Conservation (phyloP, 2,888 invertebrate species). For the Bruchidius siliquastri region DNA sequence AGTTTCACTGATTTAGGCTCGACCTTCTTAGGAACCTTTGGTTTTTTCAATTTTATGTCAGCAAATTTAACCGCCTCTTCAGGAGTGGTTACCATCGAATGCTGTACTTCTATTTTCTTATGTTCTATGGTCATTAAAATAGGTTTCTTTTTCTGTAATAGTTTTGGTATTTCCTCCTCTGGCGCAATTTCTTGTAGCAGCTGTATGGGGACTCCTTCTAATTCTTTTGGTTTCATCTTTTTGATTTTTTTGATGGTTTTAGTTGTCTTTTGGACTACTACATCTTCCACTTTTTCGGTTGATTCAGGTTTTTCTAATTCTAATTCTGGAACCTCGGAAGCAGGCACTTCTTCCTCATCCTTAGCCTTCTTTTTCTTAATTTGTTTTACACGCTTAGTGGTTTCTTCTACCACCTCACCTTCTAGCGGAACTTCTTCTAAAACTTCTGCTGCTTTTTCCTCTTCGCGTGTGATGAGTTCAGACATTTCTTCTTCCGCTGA, state of each 20-base stretch:
- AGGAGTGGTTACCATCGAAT: conserved; percentile 39
- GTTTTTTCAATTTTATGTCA: conserved; percentile 48
- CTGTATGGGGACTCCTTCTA: conserved; percentile 40
- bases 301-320: conserved; percentile 6
- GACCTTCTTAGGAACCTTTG: conserved; percentile 39
- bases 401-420: conserved; percentile 12
- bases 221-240: conserved; percentile 40
- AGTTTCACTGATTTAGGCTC: conserved; percentile 39
- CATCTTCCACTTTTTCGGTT: conserved; percentile 15
- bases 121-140: conserved; percentile 16
- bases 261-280: conserved; percentile 24
- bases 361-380: neutral
- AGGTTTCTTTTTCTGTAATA: conserved; percentile 12
- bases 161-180: conserved; percentile 5
- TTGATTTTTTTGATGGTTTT: conserved; percentile 35
- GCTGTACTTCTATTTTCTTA: conserved; percentile 37
- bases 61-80: conserved; percentile 48
- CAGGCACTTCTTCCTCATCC: conserved; percentile 5
- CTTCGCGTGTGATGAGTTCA: conserved; percentile 15
- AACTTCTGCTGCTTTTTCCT: conserved; percentile 7
- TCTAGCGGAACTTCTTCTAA: conserved; percentile 4
- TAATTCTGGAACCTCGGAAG: conserved; percentile 1
- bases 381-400: conserved; percentile 11
- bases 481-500: conserved; percentile 33
- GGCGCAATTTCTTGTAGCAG: conserved; percentile 16